Evolutionary conservation across 2,113 vertebrate genomes (phyloP).

Genomic region (Nettapus auritus): DNA sequence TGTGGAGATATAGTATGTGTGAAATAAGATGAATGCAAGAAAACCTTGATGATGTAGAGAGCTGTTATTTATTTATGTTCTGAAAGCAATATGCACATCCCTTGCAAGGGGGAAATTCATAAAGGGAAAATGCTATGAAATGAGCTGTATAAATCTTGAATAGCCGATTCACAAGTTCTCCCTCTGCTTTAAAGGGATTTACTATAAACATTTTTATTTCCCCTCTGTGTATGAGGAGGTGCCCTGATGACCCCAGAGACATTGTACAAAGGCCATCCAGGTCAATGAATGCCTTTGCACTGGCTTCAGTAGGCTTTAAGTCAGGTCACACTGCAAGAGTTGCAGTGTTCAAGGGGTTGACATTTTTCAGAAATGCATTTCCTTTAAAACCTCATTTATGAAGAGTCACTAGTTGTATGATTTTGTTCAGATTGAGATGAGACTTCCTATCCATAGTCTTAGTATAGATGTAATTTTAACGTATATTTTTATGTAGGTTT

Average conservation of each 20-base stretch:
- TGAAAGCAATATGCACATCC: background rate
- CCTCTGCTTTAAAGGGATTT: background rate
- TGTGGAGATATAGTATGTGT: background rate
- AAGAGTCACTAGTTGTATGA: background rate
- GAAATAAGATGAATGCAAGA: background rate
- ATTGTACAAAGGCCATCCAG: background rate
- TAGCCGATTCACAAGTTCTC: background rate
- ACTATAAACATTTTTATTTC: background rate
- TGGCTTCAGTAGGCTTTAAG: background rate
- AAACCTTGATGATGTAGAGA: background rate
- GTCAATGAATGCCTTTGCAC: background rate
- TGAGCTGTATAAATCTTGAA: background rate
- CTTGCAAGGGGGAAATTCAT: background rate
- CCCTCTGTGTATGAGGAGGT: background rate
- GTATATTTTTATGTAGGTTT: conserved; percentile 13
- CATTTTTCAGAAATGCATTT: conserved; percentile 23
- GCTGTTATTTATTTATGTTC: background rate
- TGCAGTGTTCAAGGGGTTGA: background rate
- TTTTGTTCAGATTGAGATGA: background rate
- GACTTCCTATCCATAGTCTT: background rate
- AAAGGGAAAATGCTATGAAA: background rate
- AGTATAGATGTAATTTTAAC: background rate
- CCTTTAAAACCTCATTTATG: background rate
- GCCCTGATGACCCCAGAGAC: background rate
- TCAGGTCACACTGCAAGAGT: background rate